These are phyloP conservation scores for Varanus salvator DNA, from an alignment of 2,113 vertebrate species.

Conservation along the genomic window DNA sequence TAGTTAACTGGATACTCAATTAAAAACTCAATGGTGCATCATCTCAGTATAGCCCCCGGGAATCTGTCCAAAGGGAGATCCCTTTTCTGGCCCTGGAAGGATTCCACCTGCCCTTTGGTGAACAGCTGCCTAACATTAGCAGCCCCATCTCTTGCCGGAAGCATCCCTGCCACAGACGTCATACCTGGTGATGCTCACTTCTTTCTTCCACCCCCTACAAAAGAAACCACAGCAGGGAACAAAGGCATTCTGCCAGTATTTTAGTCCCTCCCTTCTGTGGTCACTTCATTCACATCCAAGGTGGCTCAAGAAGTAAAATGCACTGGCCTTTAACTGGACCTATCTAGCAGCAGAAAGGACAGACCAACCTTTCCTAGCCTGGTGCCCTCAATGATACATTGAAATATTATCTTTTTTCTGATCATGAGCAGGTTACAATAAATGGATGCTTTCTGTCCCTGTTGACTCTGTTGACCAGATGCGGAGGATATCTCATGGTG, in stretches of 20 bases:
- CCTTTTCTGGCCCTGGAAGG: not conserved
- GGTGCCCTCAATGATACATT: not conserved
- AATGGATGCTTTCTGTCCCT: not conserved
- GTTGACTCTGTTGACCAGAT: not conserved
- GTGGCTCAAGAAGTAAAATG: not conserved
- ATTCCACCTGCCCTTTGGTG: not conserved
- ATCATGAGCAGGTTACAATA: not conserved
- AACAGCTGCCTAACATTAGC: not conserved
- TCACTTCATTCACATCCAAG: not conserved
- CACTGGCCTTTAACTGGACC: not conserved
- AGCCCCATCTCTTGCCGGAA: not conserved
- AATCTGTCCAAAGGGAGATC: not conserved
- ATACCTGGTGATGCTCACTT: no score
- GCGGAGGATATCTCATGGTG: not conserved
- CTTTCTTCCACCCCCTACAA: not conserved
- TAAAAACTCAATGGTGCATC: constrained; percentile 24
- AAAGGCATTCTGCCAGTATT: not conserved
- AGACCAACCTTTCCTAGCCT: not conserved
- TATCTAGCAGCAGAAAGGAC: not conserved
- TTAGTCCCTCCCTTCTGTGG: not conserved
- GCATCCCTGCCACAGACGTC: not conserved
- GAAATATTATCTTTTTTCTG: not conserved
- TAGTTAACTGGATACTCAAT: constrained; percentile 23
- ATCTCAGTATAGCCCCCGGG: not conserved
- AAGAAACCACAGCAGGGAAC: not conserved